These are phyloP conservation scores for Isoperla grammatica DNA, from an alignment of 2,888 invertebrate species.

Conservation along the genomic window DNA sequence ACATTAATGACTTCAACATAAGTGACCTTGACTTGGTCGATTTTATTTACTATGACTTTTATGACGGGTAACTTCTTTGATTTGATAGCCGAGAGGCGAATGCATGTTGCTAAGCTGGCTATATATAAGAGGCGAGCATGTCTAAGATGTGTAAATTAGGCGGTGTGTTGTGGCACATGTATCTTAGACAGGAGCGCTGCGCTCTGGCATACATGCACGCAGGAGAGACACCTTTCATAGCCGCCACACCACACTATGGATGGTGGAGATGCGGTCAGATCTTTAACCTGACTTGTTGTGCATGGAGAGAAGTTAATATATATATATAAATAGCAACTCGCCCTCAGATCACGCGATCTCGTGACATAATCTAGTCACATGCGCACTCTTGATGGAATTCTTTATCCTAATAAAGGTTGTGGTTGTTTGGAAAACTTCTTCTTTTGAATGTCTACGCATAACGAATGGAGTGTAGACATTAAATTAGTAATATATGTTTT, in stretches of 20 bases:
- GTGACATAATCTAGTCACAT: not conserved
- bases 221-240: not conserved
- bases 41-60: slow-evolving; percentile 10
- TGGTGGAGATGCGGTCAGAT: slow-evolving; percentile 5
- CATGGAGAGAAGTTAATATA: not conserved
- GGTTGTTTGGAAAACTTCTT: too few species aligned
- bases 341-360: slow-evolving; percentile 6
- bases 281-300: slow-evolving; percentile 6
- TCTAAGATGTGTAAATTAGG: slow-evolving; percentile 11
- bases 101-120: too few species aligned
- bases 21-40: too few species aligned
- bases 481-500: too few species aligned
- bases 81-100: too few species aligned
- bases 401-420: too few species aligned
- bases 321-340: slow-evolving; percentile 1
- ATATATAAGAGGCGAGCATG: not conserved
- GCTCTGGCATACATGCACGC: not conserved
- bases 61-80: not conserved
- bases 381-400: not conserved
- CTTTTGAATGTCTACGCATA: too few species aligned
- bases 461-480: too few species aligned
- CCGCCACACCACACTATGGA: not conserved
- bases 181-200: slow-evolving; percentile 1
- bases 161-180: slow-evolving; percentile 16
- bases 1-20: not conserved